These are phyloP conservation scores for Todus mexicanus DNA, from an alignment of 2,797 vertebrate species.

Conservation along the genomic window DNA sequence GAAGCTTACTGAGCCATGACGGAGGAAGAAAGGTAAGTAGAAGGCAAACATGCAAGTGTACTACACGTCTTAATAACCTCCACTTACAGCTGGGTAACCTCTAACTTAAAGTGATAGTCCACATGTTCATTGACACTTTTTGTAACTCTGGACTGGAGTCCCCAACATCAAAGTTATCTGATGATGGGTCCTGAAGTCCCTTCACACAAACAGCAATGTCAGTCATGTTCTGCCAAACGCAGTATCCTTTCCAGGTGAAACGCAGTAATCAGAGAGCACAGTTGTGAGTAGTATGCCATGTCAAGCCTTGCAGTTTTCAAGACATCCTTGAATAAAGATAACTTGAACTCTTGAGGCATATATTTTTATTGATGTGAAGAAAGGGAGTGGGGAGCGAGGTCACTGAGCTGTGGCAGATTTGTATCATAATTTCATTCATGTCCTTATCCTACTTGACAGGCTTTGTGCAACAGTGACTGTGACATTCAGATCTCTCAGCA, in stretches of 20 bases:
- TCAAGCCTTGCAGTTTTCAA: conserved; percentile 11
- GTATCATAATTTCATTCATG: conserved; percentile 10
- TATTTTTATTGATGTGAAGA: neutral
- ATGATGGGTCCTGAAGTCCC: neutral
- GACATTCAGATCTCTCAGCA: conserved; percentile 10
- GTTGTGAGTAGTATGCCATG: neutral
- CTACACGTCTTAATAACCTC: neutral
- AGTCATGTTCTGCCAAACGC: neutral
- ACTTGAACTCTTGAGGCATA: neutral
- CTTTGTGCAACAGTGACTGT: neutral
- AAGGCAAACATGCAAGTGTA: neutral
- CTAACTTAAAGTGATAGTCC: neutral
- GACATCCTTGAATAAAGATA: neutral
- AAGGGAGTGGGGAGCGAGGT: neutral
- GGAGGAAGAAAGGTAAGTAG: neutral
- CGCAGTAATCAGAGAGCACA: neutral
- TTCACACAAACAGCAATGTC: neutral
- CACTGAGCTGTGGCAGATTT: neutral
- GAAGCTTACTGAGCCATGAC: neutral
- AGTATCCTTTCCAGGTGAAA: neutral
- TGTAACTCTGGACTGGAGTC: neutral
- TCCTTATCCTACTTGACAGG: conserved; percentile 12
- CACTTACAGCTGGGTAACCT: neutral
- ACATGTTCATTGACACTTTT: neutral
- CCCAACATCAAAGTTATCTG: neutral